Conservation (phyloP, 2,888 invertebrate species). For the Pseudoips prasinana region DNA sequence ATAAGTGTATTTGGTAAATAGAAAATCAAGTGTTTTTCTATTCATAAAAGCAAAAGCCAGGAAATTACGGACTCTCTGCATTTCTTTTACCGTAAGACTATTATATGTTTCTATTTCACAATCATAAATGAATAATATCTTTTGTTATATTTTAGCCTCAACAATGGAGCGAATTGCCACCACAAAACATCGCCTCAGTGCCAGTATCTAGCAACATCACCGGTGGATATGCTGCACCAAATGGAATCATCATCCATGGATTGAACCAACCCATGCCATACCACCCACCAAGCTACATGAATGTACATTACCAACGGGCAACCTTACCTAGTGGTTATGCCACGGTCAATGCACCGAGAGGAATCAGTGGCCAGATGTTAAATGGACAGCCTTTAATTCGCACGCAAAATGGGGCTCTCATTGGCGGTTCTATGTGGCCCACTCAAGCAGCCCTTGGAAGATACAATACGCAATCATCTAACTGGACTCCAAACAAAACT, state of each 20-base stretch:
- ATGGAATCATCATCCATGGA: constrained; percentile 21
- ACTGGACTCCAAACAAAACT: constrained; percentile 32
- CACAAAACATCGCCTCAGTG: constrained; percentile 17
- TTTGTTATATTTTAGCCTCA: constrained; percentile 40
- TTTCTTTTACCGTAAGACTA: too few relatives aligned
- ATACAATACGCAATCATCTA: constrained; percentile 23
- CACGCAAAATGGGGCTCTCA: constrained; percentile 19
- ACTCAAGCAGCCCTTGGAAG: constrained; percentile 19
- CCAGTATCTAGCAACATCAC: constrained; percentile 17
- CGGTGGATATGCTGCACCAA: constrained; percentile 19
- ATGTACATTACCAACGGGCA: constrained; percentile 13
- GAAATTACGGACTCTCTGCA: too few relatives aligned
- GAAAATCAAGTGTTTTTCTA: too few relatives aligned
- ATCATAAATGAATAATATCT: too few relatives aligned
- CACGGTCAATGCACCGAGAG: constrained; percentile 7
- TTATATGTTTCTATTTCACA: too few relatives aligned
- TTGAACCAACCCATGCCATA: constrained; percentile 11
- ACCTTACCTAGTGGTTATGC: constrained; percentile 7
- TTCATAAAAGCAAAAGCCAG: too few relatives aligned
- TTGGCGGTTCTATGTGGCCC: constrained; percentile 11
- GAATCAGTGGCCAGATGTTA: constrained; percentile 5
- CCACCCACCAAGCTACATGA: constrained; percentile 23
- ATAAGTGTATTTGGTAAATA: too few relatives aligned
- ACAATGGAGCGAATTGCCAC: constrained; percentile 34
- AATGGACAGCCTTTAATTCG: constrained; percentile 16